These are phyloP conservation scores for Ctenomys sociabilis DNA, from an alignment of 2,113 vertebrate species.

Conservation along the genomic window DNA sequence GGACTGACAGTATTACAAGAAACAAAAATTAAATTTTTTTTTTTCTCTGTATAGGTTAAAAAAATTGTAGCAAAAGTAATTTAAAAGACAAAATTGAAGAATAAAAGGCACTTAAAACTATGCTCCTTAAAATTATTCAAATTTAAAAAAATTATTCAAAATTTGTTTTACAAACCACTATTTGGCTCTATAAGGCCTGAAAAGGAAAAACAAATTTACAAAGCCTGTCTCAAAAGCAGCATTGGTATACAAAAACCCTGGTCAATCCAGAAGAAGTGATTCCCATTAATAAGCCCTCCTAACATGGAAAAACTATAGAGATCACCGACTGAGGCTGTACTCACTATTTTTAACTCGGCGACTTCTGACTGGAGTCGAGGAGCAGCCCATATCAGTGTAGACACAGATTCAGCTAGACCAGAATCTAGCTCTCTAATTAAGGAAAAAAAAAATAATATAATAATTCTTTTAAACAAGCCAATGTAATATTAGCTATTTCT, in stretches of 20 bases:
- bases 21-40: not conserved
- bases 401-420: constrained; percentile 96
- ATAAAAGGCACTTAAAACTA: not conserved
- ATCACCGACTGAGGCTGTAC: constrained; percentile 78
- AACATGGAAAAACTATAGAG: constrained; percentile 23
- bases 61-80: not conserved
- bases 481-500: constrained; percentile 7
- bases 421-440: constrained; percentile 93
- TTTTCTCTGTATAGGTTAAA: not conserved
- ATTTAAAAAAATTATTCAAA: not conserved
- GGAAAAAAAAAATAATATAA: constrained; percentile 40
- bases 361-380: constrained; percentile 97
- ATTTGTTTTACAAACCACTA: not conserved
- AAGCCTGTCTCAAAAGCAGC: constrained; percentile 42
- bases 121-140: constrained; percentile 46
- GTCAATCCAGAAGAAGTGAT: not conserved
- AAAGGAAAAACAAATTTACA: constrained; percentile 32
- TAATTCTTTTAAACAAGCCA: constrained; percentile 53
- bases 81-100: not conserved
- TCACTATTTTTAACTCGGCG: constrained; percentile 94
- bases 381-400: constrained; percentile 97
- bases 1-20: not conserved
- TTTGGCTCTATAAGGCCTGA: not conserved
- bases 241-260: not conserved
- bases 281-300: not conserved